Base-by-base conservation (phyloP, 2,888 invertebrate species). In the Standfussiana lucernea region DNA sequence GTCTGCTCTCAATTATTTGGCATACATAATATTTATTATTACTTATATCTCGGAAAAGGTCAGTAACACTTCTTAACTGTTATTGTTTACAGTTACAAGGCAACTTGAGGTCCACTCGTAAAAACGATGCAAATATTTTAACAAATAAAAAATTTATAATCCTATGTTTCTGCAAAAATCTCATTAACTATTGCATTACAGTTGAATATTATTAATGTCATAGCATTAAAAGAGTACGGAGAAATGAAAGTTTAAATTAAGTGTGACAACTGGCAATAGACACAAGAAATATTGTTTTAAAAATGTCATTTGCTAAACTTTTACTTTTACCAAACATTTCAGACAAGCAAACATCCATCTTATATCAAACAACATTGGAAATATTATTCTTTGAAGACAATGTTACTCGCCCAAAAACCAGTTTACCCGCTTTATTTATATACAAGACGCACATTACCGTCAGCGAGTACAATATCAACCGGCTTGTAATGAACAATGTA, bases 341-440 rank as follows among this genome's bases (percentile, higher is more conserved):
- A 2, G 4, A 40, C 15, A 8, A 56, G 21, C 71, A 64, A 82
- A 78, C 13, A 15, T 70, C 65, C 72, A n/a, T 72, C 80, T 83
- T 85, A 79, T 56, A 0, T 0, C 11, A 2, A 72, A 5, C 0
- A 0, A 0, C 0, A 50, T 61, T 69, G 15, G 24, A 21, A 10
- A 47, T 47, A 65, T 40, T 69, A 47, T 83, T 15, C 21, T 18
- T 7, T 56, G 37, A 72, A 72, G n/a, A 47, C 42, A 42, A 50
- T 71, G 5, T 42, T 18, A 69, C 6, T 73, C 35, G 8, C 40
- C 42, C 13, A 59, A 72, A 69, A 78, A 80, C 84, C 68, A 69
- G 84, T 86, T 82, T 80, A 61, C 47, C 70, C 59, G 11, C 67
- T 79, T 70, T 82, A 86, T 84, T 75, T 67, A 75, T 65, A 72